A percentile compares a stretch with the other conserved stretches of the same genome.
These are phyloP conservation scores for Ophiodon elongatus DNA, from an alignment of 2,113 vertebrate species.

Conservation along the genomic window DNA sequence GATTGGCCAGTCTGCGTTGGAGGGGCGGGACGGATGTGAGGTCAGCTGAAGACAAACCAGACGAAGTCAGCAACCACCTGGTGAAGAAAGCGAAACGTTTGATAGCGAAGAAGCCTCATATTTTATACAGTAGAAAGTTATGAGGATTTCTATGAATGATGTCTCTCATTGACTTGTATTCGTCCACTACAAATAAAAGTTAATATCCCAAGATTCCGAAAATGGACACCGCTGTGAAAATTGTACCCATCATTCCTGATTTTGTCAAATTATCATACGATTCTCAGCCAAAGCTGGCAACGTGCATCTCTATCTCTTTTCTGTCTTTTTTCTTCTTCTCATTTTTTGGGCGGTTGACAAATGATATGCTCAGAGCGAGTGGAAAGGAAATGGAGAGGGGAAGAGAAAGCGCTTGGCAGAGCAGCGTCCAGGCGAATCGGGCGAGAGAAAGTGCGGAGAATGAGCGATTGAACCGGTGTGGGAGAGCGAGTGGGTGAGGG, in stretches of 20 bases:
- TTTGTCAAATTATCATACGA: constrained; percentile 41
- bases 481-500: constrained; percentile 66
- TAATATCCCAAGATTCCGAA: constrained; percentile 1
- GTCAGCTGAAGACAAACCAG: neutral
- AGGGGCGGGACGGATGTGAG: too few relatives aligned
- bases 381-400: constrained; percentile 60
- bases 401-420: constrained; percentile 62
- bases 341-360: constrained; percentile 46
- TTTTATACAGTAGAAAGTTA: neutral
- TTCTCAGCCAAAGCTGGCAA: constrained; percentile 43
- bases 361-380: constrained; percentile 45
- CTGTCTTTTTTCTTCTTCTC: neutral
- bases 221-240: constrained; percentile 1
- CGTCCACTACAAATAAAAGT: neutral
- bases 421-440: constrained; percentile 55
- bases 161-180: neutral
- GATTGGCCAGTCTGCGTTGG: too few relatives aligned
- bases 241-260: constrained; percentile 7
- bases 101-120: too few relatives aligned
- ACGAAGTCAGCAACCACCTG: neutral
- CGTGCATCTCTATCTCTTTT: neutral
- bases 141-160: neutral
- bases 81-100: neutral
- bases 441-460: constrained; percentile 54
- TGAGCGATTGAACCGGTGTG: constrained; percentile 60